These are phyloP conservation scores for Oligia fasciuncula DNA, from an alignment of 2,888 invertebrate species.

Conservation along the genomic window DNA sequence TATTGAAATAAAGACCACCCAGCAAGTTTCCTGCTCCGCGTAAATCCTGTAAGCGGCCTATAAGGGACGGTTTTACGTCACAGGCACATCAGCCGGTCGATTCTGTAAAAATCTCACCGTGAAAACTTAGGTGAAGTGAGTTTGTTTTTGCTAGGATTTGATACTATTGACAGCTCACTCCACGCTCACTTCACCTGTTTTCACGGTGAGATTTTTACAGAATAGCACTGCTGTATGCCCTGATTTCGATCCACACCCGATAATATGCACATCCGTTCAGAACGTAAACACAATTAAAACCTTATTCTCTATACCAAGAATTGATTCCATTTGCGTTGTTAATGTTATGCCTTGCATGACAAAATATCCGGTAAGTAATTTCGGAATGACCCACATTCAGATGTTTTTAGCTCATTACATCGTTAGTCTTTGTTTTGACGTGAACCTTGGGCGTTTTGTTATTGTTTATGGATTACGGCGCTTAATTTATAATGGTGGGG, in stretches of 20 bases:
- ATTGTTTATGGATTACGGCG: slow-evolving; percentile 27
- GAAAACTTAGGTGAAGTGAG: no score
- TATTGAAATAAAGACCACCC: slow-evolving; percentile 5
- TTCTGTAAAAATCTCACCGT: no score
- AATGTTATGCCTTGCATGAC: slow-evolving; percentile 40
- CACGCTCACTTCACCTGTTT: no score
- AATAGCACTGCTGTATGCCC: not conserved
- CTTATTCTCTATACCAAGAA: slow-evolving; percentile 20
- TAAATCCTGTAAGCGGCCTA: not conserved
- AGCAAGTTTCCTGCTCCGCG: not conserved
- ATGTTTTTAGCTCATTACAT: slow-evolving; percentile 68
- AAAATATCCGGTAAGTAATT: slow-evolving; percentile 65
- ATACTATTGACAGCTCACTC: no score
- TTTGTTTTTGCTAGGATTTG: no score
- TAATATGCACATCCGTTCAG: slow-evolving; percentile 37
- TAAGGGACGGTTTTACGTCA: slow-evolving; percentile 16
- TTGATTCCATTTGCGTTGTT: slow-evolving; percentile 48
- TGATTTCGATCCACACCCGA: slow-evolving; percentile 20
- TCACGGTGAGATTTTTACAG: no score
- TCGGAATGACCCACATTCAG: slow-evolving; percentile 70
- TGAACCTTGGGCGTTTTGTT: slow-evolving; percentile 50
- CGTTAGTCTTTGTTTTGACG: slow-evolving; percentile 58
- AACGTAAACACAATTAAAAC: slow-evolving; percentile 60
- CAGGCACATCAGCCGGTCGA: not conserved
- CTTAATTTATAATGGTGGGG: slow-evolving; percentile 20